A percentile compares a stretch with the other conserved stretches of the same genome.
phyloP scores from a whole-genome alignment of 2,113 vertebrate genomes.

The Mixornis gularis region DNA sequence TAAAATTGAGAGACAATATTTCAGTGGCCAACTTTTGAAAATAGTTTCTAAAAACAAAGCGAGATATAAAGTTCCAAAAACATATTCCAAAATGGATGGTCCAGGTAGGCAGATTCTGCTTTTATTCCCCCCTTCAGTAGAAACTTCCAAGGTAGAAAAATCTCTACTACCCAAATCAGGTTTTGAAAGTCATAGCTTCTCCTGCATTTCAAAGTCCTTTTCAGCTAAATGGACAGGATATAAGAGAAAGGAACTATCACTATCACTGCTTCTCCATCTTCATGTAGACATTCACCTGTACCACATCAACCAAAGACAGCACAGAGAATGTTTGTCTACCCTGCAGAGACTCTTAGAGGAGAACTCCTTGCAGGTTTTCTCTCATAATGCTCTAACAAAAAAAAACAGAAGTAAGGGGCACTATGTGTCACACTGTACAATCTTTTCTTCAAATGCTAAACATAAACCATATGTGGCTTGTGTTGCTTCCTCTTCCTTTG shows the following conservation, averaged over 20 bases:
- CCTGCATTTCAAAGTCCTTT: not conserved
- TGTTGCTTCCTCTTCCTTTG: not conserved
- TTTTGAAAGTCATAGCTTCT: not conserved
- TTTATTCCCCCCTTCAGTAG: rapidly evolving
- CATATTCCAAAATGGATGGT: not conserved
- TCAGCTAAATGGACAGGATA: not conserved
- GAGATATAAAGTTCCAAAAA: not conserved
- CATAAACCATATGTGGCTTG: not conserved
- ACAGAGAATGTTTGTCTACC: not conserved
- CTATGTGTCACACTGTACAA: not conserved
- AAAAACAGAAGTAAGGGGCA: not conserved
- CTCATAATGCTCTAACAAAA: not conserved
- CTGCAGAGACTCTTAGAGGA: not conserved
- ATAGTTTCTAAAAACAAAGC: not conserved
- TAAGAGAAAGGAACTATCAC: not conserved
- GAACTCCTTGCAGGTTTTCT: not conserved
- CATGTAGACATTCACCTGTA: not conserved
- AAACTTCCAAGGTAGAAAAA: not conserved
- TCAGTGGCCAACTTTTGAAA: not conserved
- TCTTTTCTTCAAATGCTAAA: conserved; percentile 7
- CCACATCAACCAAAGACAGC: not conserved
- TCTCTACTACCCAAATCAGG: not conserved
- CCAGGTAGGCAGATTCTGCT: not conserved
- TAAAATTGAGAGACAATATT: not conserved
- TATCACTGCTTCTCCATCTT: not conserved